Percentiles rank a stretch among this genome's conserved stretches.
Conservation (phyloP, 1,140 invertebrate species). For the Druon quercuslanigerum region DNA sequence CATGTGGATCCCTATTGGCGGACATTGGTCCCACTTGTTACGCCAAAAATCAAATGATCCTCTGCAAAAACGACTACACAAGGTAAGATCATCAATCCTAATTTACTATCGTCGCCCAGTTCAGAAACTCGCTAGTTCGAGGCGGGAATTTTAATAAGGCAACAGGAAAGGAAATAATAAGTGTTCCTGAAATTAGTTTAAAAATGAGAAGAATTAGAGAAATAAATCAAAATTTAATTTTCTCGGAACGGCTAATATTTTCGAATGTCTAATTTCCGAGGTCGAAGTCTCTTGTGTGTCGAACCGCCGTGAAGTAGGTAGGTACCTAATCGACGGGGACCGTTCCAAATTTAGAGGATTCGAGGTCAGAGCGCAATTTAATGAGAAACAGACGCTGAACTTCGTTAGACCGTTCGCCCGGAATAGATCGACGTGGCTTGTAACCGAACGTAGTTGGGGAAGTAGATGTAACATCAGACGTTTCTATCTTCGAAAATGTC, state of each 20-base stretch:
- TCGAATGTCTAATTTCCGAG: slow-evolving; percentile 26
- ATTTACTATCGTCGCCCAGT: background rate
- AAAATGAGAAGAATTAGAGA: background rate
- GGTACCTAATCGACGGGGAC: slow-evolving; percentile 65
- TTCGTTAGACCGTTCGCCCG: slow-evolving; percentile 67
- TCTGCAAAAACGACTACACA: slow-evolving; percentile 95
- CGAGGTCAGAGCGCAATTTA: slow-evolving; percentile 73
- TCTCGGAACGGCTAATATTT: slow-evolving; percentile 18
- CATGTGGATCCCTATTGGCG: slow-evolving; percentile 88
- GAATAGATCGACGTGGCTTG: slow-evolving; percentile 71
- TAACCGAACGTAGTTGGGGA: slow-evolving; percentile 40
- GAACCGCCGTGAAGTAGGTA: slow-evolving; percentile 35
- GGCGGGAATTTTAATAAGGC: background rate
- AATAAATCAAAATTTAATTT: slow-evolving; percentile 13
- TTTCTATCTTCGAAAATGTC: slow-evolving; percentile 31
- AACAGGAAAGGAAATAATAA: background rate
- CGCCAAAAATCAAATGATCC: slow-evolving; percentile 92
- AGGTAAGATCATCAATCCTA: slow-evolving; percentile 80
- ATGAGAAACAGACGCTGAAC: slow-evolving; percentile 74
- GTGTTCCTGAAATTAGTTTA: slow-evolving; percentile 1
- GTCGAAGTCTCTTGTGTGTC: slow-evolving; percentile 24
- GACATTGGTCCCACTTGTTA: slow-evolving; percentile 94
- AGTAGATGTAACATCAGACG: slow-evolving; percentile 34
- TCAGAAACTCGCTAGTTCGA: background rate
- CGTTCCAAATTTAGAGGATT: slow-evolving; percentile 74